Base-by-base conservation (phyloP, 2,113 vertebrate species). In the Ancistrus triradiatus region DNA sequence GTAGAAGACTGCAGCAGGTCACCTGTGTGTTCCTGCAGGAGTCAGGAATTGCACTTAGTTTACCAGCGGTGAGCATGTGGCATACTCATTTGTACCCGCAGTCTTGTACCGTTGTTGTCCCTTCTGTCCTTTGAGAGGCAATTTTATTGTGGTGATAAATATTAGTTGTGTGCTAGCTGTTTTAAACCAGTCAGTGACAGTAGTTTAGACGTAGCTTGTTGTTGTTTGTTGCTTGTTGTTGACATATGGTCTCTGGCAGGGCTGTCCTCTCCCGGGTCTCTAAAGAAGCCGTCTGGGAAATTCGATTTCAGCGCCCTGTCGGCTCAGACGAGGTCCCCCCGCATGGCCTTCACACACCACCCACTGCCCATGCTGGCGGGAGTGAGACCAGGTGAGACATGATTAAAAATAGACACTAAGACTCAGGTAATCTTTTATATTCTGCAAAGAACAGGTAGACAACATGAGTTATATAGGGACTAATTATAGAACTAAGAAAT, bases 341-440 rank as follows among this genome's bases (percentile, higher is more conserved):
- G 93, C 88, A 95, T 95, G 93, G 91, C 93, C 87, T 95, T 94
- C 88, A 95, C 92, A 84, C 93, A 95, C 86, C 92, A 95, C 90
- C 92, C 93, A 82, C 91, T 95, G 89, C 92, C 92, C 78, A 91
- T 95, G 90, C 91, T 95, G 88, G 92, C 93, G 82, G 93, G 93
- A 89, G 91, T 94, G 90, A 92, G 92, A 93, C 92, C 93, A 93
- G 93, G 93, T 95, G 91, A 95, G 92, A 87, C 79, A 81, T 77
- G 76, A 52, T 69, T 69, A 68, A 74, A 72, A 51, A 31, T 21
- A 31, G 7, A 31, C 27, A 3, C 27, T 4, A 31, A 31, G 7
- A 3, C 27, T 31, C 27, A 31, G 7, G 27, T 31, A 31, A n/a
- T n/a, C n/a, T 31, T 31, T 31, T 31, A 31, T 4, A 31, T 31